A percentile compares a stretch with the other conserved stretches of the same genome.
Evolutionary conservation across 2,797 vertebrate species (phyloP).

Genomic region (Meriones psammophilus): DNA sequence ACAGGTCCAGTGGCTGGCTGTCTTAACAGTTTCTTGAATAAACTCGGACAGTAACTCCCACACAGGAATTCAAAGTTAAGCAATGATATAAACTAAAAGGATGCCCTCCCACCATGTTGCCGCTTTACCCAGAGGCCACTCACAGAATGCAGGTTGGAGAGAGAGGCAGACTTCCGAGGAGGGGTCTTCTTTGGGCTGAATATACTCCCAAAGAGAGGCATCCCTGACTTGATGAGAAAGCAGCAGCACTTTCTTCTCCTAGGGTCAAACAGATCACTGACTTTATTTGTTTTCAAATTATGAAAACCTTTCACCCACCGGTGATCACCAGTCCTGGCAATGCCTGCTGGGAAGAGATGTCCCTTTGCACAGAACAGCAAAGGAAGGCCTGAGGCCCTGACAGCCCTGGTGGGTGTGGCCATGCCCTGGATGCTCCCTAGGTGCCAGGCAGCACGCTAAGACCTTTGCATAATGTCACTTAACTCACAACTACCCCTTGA

Average conservation of each 20-base stretch:
- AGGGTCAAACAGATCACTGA: not conserved
- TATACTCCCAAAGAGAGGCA: slow-evolving; percentile 96
- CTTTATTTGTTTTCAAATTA: not conserved
- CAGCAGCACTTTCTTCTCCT: not conserved
- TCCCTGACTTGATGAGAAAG: slow-evolving; percentile 74
- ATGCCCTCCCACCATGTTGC: not conserved
- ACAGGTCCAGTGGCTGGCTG: not conserved
- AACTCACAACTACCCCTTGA: not conserved
- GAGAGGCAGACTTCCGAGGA: slow-evolving; percentile 95
- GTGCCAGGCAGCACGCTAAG: not conserved
- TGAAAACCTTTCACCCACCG: not conserved
- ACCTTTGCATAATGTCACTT: not conserved
- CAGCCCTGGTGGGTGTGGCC: not conserved
- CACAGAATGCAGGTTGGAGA: slow-evolving; percentile 96
- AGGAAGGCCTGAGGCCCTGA: not conserved
- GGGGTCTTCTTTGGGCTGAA: slow-evolving; percentile 98
- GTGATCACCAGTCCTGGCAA: not conserved
- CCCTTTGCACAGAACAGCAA: not conserved
- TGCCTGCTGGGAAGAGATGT: not conserved
- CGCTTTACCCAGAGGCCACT: slow-evolving; percentile 79
- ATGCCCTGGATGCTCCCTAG: accelerated
- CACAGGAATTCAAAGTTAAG: not conserved
- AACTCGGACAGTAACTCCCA: not conserved
- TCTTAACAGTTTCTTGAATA: not conserved
- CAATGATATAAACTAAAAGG: not conserved